Conservation (phyloP, 2,888 invertebrate genomes). For the Agrilus biguttatus region DNA sequence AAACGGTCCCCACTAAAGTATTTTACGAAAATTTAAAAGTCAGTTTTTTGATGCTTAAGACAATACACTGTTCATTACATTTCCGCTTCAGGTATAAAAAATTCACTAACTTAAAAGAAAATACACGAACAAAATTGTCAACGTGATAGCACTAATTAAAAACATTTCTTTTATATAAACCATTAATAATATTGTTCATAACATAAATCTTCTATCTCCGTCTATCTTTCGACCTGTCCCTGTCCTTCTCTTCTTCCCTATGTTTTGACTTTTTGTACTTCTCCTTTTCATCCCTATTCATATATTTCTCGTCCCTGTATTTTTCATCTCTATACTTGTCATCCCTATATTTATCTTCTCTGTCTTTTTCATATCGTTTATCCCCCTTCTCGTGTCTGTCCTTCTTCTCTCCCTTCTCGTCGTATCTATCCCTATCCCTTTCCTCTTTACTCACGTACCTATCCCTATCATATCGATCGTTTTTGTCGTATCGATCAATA, state of each 20-base stretch:
- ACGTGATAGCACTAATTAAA: not conserved
- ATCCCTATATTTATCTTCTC: constrained; percentile 16
- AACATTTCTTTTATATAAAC: not conserved
- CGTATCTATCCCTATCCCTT: constrained; percentile 17
- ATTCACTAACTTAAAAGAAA: not conserved
- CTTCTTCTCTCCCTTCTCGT: constrained; percentile 16
- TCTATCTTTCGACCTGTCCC: constrained; percentile 21
- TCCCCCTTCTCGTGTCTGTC: constrained; percentile 19
- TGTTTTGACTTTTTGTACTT: constrained; percentile 20
- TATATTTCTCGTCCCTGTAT: constrained; percentile 14
- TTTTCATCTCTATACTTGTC: constrained; percentile 21
- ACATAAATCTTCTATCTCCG: constrained; percentile 16
- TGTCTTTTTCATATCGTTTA: constrained; percentile 19
- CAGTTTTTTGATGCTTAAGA: too few species aligned
- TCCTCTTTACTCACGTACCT: constrained; percentile 18
- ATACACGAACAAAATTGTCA: too few species aligned
- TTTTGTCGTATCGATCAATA: constrained; percentile 29
- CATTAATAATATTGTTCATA: not conserved
- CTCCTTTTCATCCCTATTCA: constrained; percentile 12
- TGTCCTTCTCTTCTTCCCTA: constrained; percentile 17
- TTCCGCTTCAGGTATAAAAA: not conserved
- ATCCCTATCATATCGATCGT: constrained; percentile 22
- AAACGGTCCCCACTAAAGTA: too few species aligned
- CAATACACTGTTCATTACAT: too few species aligned
- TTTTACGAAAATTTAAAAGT: too few species aligned